These are phyloP conservation scores for Akabosia matsudoensis DNA, from an alignment of 1,140 invertebrate species.

Conservation along the genomic window DNA sequence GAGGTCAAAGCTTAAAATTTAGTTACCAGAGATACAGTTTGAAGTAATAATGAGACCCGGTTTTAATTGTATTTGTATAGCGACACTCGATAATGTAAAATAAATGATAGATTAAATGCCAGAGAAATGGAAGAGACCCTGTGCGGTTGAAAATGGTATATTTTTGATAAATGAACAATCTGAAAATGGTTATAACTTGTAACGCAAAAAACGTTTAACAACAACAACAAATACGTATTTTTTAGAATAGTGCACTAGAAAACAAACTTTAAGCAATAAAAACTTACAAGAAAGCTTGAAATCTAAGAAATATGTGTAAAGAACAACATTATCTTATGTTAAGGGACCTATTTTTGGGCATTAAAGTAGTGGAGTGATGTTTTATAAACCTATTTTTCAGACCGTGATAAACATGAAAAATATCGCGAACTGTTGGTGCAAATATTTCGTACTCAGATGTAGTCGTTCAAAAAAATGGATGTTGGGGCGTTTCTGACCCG, in stretches of 20 bases:
- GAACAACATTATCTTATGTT: conserved; percentile 32
- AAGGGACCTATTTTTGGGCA: conserved; percentile 40
- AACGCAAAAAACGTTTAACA: too few relatives aligned
- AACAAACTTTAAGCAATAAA: neutral
- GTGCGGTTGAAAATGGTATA: too few relatives aligned
- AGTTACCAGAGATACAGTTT: too few relatives aligned
- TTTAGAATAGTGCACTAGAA: too few relatives aligned
- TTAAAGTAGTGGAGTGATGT: conserved; percentile 34
- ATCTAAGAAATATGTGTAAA: neutral
- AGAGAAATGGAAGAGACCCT: too few relatives aligned
- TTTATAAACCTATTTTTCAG: conserved; percentile 41
- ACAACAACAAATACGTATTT: too few relatives aligned
- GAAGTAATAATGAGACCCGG: too few relatives aligned
- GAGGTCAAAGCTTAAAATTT: conserved; percentile 44
- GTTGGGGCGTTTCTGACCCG: conserved; percentile 37
- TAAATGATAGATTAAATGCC: too few relatives aligned
- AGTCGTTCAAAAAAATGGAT: conserved; percentile 47
- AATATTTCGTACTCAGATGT: conserved; percentile 44
- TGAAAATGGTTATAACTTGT: too few relatives aligned
- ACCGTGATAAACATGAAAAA: conserved; percentile 43
- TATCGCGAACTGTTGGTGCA: conserved; percentile 47
- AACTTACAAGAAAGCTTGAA: neutral
- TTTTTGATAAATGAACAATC: too few relatives aligned
- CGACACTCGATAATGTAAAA: too few relatives aligned
- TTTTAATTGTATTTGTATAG: too few relatives aligned